phyloP scores from a whole-genome alignment of 1,140 invertebrate genomes.

The Musca domestica region DNA sequence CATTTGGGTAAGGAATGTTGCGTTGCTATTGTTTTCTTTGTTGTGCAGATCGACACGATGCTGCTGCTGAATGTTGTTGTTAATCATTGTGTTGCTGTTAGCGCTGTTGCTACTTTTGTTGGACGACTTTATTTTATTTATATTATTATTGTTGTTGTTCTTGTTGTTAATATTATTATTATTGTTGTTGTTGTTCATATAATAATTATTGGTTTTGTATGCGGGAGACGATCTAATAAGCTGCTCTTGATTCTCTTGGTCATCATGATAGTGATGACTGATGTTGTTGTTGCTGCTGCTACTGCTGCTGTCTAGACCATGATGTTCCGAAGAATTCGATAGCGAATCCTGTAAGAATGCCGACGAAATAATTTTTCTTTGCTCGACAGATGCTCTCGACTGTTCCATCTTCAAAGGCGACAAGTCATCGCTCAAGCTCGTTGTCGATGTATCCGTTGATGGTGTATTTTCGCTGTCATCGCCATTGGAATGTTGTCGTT shows the following conservation, averaged over 20 bases:
- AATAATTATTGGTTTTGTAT: constrained; percentile 45
- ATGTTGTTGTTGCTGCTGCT: constrained; percentile 23
- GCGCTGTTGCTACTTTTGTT: constrained; percentile 17
- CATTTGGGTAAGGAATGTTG: constrained; percentile 47
- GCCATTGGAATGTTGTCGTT: constrained; percentile 47
- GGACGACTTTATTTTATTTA: constrained; percentile 24
- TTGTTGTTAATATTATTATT: constrained; percentile 23
- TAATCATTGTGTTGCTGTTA: constrained; percentile 19
- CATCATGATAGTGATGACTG: constrained; percentile 25
- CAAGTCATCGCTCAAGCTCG: constrained; percentile 43
- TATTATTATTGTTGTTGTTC: constrained; percentile 28
- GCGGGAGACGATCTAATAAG: constrained; percentile 55
- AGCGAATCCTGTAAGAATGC: constrained; percentile 27
- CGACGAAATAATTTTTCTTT: constrained; percentile 30
- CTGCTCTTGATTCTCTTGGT: constrained; percentile 49
- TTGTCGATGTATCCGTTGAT: constrained; percentile 39
- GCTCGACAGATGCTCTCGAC: constrained; percentile 12
- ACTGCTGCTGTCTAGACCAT: background rate
- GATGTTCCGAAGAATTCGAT: constrained; percentile 26
- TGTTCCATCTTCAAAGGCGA: constrained; percentile 38
- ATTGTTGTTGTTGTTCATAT: constrained; percentile 34
- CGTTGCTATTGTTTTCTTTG: constrained; percentile 26
- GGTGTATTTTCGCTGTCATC: constrained; percentile 52
- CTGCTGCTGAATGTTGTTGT: constrained; percentile 15
- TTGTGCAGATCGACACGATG: constrained; percentile 30